Conservation (phyloP, 2,113 vertebrate species). For the Marmota monax region DNA sequence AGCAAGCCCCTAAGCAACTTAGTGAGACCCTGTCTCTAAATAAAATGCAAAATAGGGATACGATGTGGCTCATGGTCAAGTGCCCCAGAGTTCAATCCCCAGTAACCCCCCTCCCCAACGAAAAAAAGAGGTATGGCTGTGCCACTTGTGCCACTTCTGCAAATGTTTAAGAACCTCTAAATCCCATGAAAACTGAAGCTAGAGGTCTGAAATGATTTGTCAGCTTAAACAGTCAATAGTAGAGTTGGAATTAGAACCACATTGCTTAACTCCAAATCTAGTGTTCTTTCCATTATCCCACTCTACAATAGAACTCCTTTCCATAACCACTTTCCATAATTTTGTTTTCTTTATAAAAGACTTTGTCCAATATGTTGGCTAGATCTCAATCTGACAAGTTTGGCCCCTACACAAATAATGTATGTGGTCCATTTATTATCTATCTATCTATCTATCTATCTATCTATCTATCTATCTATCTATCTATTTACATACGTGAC, state of each 20-base stretch:
- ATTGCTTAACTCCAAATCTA: not conserved
- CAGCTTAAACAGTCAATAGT: not conserved
- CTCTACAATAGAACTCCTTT: not conserved
- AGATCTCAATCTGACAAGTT: not conserved
- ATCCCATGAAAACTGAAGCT: not conserved
- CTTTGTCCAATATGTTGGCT: not conserved
- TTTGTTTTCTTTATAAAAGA: not conserved
- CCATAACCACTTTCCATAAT: not conserved
- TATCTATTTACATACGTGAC: too few relatives aligned
- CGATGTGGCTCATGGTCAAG: too few relatives aligned
- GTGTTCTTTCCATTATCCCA: not conserved
- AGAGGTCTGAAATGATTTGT: not conserved
- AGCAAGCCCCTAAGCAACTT: too few relatives aligned
- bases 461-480: too few relatives aligned
- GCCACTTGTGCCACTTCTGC: not conserved
- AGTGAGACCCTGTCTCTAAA: too few relatives aligned
- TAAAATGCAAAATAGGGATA: too few relatives aligned
- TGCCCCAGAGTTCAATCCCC: too few relatives aligned
- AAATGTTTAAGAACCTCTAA: slow-evolving; percentile 35
- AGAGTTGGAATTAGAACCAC: not conserved
- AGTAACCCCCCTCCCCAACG: too few relatives aligned
- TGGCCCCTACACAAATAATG: not conserved
- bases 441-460: too few relatives aligned
- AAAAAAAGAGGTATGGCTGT: too few relatives aligned
- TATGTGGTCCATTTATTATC: not conserved